Evolutionary conservation across 2,797 vertebrate genomes (phyloP), one percentile per base, ranked within the genome.

Genomic region (Sebastes diploproa): DNA sequence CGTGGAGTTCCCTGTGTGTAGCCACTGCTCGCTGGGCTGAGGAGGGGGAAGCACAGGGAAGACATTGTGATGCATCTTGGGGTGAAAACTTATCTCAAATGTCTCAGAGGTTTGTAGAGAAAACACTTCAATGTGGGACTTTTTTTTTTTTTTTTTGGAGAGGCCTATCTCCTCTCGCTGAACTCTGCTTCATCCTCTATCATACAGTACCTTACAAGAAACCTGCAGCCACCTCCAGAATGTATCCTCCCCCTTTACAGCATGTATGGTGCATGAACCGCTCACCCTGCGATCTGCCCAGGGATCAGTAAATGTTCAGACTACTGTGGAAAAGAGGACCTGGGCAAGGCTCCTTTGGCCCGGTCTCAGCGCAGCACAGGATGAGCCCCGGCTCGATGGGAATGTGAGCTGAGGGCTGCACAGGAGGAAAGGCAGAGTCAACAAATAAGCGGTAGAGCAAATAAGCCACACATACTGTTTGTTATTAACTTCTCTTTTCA

Each of bases 71-170:
- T 96, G 95, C 95, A 94, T 96, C 95, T 96, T 86, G 78, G 92
- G 92, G 93, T 95, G 97, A 97, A 97, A 90, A 91, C 91, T 56
- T 91, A 94, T 94, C 94, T 94, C 91, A 68, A 97, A 96, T 96
- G 96, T 98, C 96, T 97, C 94, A 92, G 92, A 86, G 94, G 97
- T 97, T 98, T 97, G 96, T 89, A 97, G 95, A 97, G 97, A 97
- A 98, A 98, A 98, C 97, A 98, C 95, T 96, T 94, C 95, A 36
- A 92, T 94, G 94, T 94, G 77, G 95, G 94, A 93, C 94, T 86
- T 93, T 95, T 80, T 82, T 83, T 59, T 69, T 36, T 86, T 93
- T 95, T 80, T 82, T 81, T 55, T 58, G 30, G 29, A 64, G 27
- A 80, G 79, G 81, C 86, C 84, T 67, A 80, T 89, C 89, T 90